Base-by-base conservation (phyloP, 1,140 invertebrate species). In the Palaemon carinicauda region DNA sequence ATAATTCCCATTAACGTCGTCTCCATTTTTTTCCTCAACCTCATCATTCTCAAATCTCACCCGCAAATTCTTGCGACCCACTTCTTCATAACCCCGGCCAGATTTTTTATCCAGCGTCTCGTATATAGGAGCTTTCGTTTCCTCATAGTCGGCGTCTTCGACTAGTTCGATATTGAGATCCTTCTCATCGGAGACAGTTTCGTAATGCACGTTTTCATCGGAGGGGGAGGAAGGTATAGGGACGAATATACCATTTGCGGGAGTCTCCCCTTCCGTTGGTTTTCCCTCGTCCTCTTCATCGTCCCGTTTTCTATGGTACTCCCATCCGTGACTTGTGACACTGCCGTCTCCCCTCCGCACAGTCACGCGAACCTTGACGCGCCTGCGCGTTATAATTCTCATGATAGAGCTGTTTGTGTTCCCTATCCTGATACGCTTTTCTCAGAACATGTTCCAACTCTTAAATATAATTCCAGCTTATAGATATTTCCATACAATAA, bases 291-390 rank as follows among this genome's bases (percentile, higher is more conserved):
- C n/a, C n/a, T n/a, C n/a, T n/a, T n/a, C n/a, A n/a, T n/a, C 83
- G 31, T 86, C 83, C 75, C 75, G 83, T 51, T 86, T 86, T 86
- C 83, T 74, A 73, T 86, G 83, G 83, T 80, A 86, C 15, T 56
- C 83, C 83, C 83, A 86, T 19, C 83, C 83, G 51, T 74, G 65
- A n/a, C 83, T 86, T 14, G 83, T 80, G 3, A 86, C 83, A 17
- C 75, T 86, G 3, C 83, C 83, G 51, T 86, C 83, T 1, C 83
- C 83, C 50, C 83, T 69, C 17, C 54, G 52, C 50, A 86, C 83
- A 14, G 83, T 86, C 73, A 86, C 83, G 54, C 77, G 56, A 29
- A 86, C 83, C 27, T 86, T 86, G 50, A 86, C 83, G 27, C 83
- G 75, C 19, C 83, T 33, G 14, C 77, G n/a, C 21, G 83, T 86